Evolutionary conservation across 2,888 invertebrate genomes (phyloP).

Genomic region (Scrobipalpa costella): DNA sequence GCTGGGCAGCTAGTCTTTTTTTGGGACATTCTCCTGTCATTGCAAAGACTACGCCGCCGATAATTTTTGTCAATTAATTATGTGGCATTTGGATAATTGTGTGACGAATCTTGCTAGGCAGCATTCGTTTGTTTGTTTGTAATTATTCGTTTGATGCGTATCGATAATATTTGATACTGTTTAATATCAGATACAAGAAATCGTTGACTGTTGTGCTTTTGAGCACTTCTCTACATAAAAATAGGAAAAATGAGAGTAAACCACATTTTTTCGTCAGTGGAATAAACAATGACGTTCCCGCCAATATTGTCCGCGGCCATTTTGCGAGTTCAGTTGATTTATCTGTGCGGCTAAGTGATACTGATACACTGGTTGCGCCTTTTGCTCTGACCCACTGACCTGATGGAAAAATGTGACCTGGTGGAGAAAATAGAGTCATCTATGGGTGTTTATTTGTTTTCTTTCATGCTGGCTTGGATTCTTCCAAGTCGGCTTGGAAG

Average conservation of each 20-base stretch:
- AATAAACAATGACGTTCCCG: conserved; percentile 40
- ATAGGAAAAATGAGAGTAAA: too few species aligned
- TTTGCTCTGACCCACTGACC: conserved; percentile 25
- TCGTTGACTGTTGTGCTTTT: too few species aligned
- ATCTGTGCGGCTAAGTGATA: conserved; percentile 38
- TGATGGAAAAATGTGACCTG: too few species aligned
- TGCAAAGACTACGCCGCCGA: neutral
- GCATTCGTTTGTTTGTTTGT: neutral
- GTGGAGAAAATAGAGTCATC: neutral
- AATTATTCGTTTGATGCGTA: neutral
- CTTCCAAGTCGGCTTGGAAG: too few species aligned
- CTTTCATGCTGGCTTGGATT: too few species aligned
- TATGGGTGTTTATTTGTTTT: too few species aligned
- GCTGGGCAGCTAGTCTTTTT: neutral
- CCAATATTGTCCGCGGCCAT: conserved; percentile 57
- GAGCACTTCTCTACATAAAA: too few species aligned
- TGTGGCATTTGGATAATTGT: neutral
- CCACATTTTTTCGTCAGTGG: conserved; percentile 32
- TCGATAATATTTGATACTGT: neutral
- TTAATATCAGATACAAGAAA: too few species aligned
- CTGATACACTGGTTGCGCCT: conserved; percentile 26
- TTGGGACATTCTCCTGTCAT: neutral
- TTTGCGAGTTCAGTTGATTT: conserved; percentile 52
- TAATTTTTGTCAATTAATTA: neutral
- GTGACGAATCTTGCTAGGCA: neutral